These are phyloP conservation scores for Tachysurus vachellii DNA, from an alignment of 2,113 vertebrate species.

Conservation along the genomic window DNA sequence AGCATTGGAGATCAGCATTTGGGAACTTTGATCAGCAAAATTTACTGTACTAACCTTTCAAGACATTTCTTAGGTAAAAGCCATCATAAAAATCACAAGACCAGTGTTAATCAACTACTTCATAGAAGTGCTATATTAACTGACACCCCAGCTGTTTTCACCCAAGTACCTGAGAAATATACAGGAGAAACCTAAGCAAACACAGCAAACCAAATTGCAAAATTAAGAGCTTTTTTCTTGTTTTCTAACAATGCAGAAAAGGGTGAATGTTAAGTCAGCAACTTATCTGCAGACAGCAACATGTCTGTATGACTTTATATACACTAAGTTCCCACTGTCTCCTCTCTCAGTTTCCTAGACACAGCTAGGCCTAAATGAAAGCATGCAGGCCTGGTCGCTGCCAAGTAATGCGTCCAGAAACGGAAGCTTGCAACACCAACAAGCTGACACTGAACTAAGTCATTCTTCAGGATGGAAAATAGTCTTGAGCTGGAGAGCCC, in stretches of 20 bases:
- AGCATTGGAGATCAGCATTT: neutral
- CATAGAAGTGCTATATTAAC: constrained; percentile 46
- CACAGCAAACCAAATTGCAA: neutral
- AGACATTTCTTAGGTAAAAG: constrained; percentile 40
- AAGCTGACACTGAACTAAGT: constrained; percentile 46
- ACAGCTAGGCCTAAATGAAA: constrained; percentile 68
- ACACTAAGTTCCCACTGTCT: constrained; percentile 64
- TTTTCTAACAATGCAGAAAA: neutral
- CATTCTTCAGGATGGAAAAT: constrained; percentile 31
- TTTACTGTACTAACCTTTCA: neutral
- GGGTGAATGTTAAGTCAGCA: constrained; percentile 15
- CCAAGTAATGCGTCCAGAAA: constrained; percentile 68
- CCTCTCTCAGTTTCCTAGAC: constrained; percentile 71
- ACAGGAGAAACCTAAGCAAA: neutral
- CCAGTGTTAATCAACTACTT: constrained; percentile 43
- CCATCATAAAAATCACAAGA: constrained; percentile 45
- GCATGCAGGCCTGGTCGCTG: constrained; percentile 65
- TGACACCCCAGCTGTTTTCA: neutral
- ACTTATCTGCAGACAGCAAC: constrained; percentile 26
- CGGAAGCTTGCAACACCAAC: constrained; percentile 62
- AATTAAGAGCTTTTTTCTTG: neutral
- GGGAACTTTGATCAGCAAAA: neutral
- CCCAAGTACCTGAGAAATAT: neutral
- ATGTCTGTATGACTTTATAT: constrained; percentile 61
- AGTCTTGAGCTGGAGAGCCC: constrained; percentile 42